Evolutionary conservation across 2,113 vertebrate species (phyloP).

Genomic region (Lepus americanus): DNA sequence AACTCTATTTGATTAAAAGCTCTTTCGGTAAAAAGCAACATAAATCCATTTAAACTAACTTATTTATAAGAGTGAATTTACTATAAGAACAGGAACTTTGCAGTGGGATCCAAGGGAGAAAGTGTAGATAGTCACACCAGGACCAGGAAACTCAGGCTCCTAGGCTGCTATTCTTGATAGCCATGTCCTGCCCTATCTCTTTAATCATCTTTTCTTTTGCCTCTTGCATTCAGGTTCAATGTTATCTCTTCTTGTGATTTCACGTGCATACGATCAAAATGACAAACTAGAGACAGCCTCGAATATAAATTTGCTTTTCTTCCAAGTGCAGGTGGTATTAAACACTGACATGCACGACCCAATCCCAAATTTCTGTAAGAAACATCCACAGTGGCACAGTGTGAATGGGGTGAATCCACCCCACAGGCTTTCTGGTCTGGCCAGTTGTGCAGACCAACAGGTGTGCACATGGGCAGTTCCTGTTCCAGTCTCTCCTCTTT

Average conservation of each 20-base stretch:
- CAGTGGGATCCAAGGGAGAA: neutral
- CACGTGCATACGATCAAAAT: neutral
- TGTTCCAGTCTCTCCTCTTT: neutral
- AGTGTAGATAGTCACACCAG: neutral
- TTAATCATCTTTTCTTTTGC: neutral
- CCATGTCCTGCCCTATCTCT: neutral
- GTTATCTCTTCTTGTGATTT: neutral
- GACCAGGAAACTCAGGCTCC: neutral
- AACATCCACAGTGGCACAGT: neutral
- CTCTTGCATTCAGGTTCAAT: neutral
- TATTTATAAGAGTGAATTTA: constrained; percentile 69
- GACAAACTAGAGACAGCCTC: neutral
- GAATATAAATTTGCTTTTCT: constrained; percentile 40
- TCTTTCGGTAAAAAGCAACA: constrained; percentile 77
- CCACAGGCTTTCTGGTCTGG: neutral
- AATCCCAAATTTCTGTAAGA: constrained; percentile 7
- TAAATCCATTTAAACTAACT: constrained; percentile 80
- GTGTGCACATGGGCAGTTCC: neutral
- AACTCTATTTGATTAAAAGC: constrained; percentile 79
- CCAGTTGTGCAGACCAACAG: neutral
- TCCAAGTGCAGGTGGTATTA: neutral
- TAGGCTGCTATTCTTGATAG: neutral
- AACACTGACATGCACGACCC: neutral
- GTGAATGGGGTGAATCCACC: no score
- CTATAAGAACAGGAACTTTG: constrained; percentile 59